Conservation (phyloP, 2,888 invertebrate species). For the Vesta saturnalis region DNA sequence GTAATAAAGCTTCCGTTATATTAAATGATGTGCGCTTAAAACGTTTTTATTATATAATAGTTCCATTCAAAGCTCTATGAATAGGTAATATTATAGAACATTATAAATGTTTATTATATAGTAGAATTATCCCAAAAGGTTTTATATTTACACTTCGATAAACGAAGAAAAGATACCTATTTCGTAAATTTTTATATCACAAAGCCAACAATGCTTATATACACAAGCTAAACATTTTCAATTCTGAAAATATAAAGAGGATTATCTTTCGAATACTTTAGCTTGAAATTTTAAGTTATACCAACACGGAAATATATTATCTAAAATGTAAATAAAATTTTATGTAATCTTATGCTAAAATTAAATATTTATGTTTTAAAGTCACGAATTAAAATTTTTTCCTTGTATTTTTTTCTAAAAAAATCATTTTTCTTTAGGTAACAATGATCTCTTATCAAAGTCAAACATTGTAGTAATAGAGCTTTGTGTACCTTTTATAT, state of each 20-base stretch:
- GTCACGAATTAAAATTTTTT: neutral
- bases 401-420: neutral
- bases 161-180: constrained; percentile 43
- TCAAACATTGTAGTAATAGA: constrained; percentile 24
- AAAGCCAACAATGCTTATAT: constrained; percentile 41
- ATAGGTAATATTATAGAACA: too few relatives aligned
- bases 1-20: too few relatives aligned
- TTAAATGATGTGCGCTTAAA: too few relatives aligned
- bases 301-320: constrained; percentile 38
- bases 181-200: constrained; percentile 41
- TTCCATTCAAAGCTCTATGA: too few relatives aligned
- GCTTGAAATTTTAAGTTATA: constrained; percentile 37
- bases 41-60: too few relatives aligned
- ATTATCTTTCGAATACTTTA: constrained; percentile 39
- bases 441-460: constrained; percentile 28
- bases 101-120: constrained; percentile 28
- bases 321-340: neutral
- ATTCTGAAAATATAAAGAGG: constrained; percentile 35
- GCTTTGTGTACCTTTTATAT: constrained; percentile 21
- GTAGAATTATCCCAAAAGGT: constrained; percentile 36
- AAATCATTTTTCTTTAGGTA: constrained; percentile 7
- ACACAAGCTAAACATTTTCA: constrained; percentile 29
- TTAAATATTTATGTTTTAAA: neutral
- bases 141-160: constrained; percentile 41
- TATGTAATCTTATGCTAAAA: neutral